These are phyloP conservation scores for Drosophila paramelanica DNA, from an alignment of 2,888 invertebrate species.

Conservation along the genomic window DNA sequence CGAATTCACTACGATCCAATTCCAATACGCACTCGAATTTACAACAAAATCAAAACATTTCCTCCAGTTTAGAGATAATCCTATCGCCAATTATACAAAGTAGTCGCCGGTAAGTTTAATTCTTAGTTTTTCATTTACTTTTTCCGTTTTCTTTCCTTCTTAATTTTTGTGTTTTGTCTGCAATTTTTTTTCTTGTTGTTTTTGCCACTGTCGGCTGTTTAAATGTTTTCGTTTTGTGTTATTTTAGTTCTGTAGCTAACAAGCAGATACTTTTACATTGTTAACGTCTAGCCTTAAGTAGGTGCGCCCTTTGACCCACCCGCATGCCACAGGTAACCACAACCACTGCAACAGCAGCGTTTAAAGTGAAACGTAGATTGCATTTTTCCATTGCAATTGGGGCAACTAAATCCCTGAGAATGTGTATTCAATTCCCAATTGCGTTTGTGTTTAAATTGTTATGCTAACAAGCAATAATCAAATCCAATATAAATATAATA, in stretches of 20 bases:
- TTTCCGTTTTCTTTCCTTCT: slow-evolving; percentile 6
- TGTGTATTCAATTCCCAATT: slow-evolving; percentile 26
- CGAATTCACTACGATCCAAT: slow-evolving; percentile 57
- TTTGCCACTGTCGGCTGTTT: slow-evolving; percentile 5
- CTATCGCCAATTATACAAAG: slow-evolving; percentile 86
- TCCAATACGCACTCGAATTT: slow-evolving; percentile 74
- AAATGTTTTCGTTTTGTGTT: background rate
- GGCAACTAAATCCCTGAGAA: slow-evolving; percentile 9
- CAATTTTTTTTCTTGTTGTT: background rate
- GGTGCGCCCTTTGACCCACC: slow-evolving; percentile 25
- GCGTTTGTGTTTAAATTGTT: slow-evolving; percentile 22
- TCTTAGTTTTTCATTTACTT: slow-evolving; percentile 48
- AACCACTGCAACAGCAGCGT: slow-evolving; percentile 14
- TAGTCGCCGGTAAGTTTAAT: slow-evolving; percentile 85
- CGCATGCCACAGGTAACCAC: slow-evolving; percentile 42
- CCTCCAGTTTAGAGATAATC: slow-evolving; percentile 86
- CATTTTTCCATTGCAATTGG: slow-evolving; percentile 11
- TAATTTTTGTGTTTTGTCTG: background rate
- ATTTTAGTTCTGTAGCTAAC: slow-evolving; percentile 45
- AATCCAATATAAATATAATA: background rate
- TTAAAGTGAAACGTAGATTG: slow-evolving; percentile 12
- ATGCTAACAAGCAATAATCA: slow-evolving; percentile 19
- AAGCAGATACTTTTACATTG: slow-evolving; percentile 30
- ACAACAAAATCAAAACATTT: slow-evolving; percentile 84
- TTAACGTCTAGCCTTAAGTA: slow-evolving; percentile 39